phyloP scores from a whole-genome alignment of 2,113 vertebrate species.

The Eubucco bourcierii region DNA sequence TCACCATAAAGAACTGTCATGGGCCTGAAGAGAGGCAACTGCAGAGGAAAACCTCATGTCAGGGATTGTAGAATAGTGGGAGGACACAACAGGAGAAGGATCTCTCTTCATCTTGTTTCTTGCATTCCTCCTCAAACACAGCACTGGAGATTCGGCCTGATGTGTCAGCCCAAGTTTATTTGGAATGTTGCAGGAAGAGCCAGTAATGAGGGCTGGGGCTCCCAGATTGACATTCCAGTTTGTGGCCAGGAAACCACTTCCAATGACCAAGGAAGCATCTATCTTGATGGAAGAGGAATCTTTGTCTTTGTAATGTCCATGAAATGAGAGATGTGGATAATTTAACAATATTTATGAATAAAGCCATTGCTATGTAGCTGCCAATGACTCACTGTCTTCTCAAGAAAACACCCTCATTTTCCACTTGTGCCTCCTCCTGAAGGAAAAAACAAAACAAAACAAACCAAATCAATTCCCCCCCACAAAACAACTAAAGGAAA shows the following conservation, averaged over 20 bases:
- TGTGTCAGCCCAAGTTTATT: not conserved
- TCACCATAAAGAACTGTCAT: no score
- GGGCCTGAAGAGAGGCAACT: not conserved
- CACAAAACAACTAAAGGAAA: not conserved
- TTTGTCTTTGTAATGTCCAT: not conserved
- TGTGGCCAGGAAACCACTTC: rapidly evolving
- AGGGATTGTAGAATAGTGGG: not conserved
- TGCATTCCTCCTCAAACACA: not conserved
- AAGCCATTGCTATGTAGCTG: not conserved
- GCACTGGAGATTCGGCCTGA: not conserved
- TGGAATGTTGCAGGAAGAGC: not conserved
- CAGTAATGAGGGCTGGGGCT: not conserved
- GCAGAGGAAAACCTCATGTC: rapidly evolving
- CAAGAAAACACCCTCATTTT: slow-evolving; percentile 40
- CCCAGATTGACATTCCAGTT: rapidly evolving
- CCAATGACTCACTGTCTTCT: slow-evolving; percentile 29
- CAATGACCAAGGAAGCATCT: not conserved
- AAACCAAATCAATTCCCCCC: not conserved
- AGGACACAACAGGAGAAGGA: not conserved
- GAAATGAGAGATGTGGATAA: not conserved
- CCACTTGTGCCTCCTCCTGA: not conserved
- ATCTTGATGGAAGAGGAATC: not conserved
- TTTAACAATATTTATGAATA: slow-evolving; percentile 20
- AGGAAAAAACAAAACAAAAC: not conserved
- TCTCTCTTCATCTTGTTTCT: not conserved